phyloP scores from a whole-genome alignment of 2,797 vertebrate species.

The Sebastes oblongus region DNA sequence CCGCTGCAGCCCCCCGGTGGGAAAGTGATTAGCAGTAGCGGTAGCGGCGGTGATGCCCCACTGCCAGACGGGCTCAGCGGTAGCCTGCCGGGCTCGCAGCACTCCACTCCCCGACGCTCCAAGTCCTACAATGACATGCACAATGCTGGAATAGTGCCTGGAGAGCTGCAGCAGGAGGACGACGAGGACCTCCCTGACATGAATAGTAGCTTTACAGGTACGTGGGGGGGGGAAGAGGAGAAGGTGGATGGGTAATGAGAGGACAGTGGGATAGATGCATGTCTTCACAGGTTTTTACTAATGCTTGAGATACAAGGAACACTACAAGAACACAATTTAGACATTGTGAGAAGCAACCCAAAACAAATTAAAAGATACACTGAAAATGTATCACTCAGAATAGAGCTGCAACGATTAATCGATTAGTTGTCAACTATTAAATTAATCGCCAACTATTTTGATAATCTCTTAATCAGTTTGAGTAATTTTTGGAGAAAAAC shows the following conservation, averaged over 20 bases:
- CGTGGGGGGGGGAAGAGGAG: neutral
- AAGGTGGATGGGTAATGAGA: neutral
- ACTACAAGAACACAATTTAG: neutral
- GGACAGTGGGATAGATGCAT: neutral
- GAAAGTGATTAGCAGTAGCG: conserved; percentile 91
- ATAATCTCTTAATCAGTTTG: too few species aligned
- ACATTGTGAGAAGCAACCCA: neutral
- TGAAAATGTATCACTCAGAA: neutral
- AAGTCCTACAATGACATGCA: conserved; percentile 99
- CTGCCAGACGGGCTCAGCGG: conserved; percentile 84
- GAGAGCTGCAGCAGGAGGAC: conserved; percentile 93
- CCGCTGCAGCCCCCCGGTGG: conserved; percentile 94
- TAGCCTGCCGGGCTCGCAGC: conserved; percentile 91
- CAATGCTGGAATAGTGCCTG: conserved; percentile 97
- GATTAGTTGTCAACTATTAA: too few species aligned
- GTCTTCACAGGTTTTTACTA: neutral
- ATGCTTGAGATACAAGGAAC: neutral
- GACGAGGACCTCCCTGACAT: conserved; percentile 97
- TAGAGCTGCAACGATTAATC: too few species aligned
- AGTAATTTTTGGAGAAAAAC: too few species aligned
- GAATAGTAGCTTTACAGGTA: conserved; percentile 99
- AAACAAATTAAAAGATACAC: neutral
- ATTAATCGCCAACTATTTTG: too few species aligned
- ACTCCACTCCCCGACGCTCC: conserved; percentile 92
- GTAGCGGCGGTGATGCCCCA: conserved; percentile 89